A percentile compares a stretch with the other conserved stretches of the same genome.
phyloP scores from a whole-genome alignment of 2,888 invertebrate genomes.

The Apeira syringaria region DNA sequence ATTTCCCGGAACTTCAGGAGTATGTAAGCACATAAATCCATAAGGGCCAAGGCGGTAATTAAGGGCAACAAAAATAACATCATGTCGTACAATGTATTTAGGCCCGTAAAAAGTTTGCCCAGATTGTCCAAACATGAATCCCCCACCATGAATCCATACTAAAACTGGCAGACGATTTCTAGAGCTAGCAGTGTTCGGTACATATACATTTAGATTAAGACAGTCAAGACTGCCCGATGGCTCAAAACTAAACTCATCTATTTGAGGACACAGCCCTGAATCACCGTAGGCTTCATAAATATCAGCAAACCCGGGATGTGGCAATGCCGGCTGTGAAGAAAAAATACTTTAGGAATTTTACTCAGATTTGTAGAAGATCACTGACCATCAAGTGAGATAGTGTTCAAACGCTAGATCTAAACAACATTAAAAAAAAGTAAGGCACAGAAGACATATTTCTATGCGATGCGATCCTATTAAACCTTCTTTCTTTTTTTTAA shows the following conservation, averaged over 20 bases:
- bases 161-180: neutral
- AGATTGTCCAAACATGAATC: neutral
- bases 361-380: no score
- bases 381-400: no score
- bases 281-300: neutral
- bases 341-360: neutral
- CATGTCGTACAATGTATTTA: neutral
- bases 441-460: no score
- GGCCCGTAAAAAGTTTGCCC: neutral
- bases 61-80: neutral
- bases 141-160: neutral
- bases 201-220: neutral
- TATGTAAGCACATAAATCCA: constrained; percentile 17
- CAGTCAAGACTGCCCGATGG: neutral
- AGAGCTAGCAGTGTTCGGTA: neutral
- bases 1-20: constrained; percentile 18
- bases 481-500: no score
- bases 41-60: constrained; percentile 11
- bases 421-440: no score
- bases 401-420: no score
- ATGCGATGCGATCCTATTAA: no score
- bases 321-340: neutral
- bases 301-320: neutral
- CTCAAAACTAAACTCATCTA: neutral
- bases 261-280: neutral